Conservation (phyloP, 2,797 vertebrate species). For the Smutsia temminckii region DNA sequence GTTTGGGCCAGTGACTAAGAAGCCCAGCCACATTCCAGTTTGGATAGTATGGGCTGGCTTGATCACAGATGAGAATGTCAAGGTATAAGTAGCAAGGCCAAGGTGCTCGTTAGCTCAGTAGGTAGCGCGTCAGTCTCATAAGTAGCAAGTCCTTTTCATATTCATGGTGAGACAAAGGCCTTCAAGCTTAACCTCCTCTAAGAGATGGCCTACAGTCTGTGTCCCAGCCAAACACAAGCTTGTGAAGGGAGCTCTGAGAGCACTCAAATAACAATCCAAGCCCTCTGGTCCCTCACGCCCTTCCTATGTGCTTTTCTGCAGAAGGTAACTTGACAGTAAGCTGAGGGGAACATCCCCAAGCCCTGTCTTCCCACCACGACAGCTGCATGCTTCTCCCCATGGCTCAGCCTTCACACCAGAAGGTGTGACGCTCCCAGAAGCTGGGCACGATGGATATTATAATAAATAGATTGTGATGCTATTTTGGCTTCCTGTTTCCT, state of each 20-base stretch:
- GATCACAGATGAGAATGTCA: background rate
- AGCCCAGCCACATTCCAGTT: background rate
- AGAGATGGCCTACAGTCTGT: background rate
- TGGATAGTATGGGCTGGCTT: background rate
- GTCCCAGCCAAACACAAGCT: background rate
- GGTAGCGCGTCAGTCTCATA: background rate
- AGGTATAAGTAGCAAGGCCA: background rate
- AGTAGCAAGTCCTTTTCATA: background rate
- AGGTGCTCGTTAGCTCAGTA: too few relatives aligned
- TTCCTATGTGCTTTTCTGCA: slow-evolving; percentile 34
- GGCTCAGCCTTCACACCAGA: slow-evolving; percentile 58
- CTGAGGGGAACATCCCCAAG: slow-evolving; percentile 38
- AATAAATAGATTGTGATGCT: slow-evolving; percentile 77
- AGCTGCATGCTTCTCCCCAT: slow-evolving; percentile 73
- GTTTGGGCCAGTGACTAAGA: background rate
- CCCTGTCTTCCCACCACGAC: slow-evolving; percentile 47
- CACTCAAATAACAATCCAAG: background rate
- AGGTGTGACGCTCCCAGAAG: slow-evolving; percentile 56
- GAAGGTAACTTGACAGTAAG: slow-evolving; percentile 48
- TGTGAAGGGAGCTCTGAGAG: background rate
- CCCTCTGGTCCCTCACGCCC: background rate
- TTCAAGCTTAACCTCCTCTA: background rate
- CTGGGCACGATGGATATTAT: slow-evolving; percentile 60
- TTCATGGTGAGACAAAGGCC: background rate
- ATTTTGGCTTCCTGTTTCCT: slow-evolving; percentile 43